Base-by-base conservation (phyloP, 2,113 vertebrate genomes). In the Apus apus region DNA sequence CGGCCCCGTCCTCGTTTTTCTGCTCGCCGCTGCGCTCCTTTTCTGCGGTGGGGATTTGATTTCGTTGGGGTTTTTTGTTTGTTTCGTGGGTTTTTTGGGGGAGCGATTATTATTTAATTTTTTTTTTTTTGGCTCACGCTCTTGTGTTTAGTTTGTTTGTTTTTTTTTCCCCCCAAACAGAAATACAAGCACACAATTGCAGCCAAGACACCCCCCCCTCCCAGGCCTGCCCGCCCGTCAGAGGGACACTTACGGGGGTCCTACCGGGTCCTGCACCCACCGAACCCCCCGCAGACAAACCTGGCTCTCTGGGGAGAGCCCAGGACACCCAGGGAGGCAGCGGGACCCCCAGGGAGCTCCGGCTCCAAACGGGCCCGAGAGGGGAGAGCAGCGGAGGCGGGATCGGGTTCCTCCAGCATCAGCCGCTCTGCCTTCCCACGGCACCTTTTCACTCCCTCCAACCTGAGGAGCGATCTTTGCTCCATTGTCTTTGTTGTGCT, bases 11-110 rank as follows among this genome's bases (percentile, higher is more conserved):
- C 87, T 99, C 99, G 62, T 98, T 97, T 74, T 99, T 98, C 79
- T 98, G 98, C 22, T 98, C 98, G 1, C 97, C 97, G 56, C 97
- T 98, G 66, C 98, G 97, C 77, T 99, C 99, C 90, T 99, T 99
- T 54, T 99, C 99, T 99, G 72, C 85, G 86, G 91, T 34, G 67
- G 92, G 85, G 27, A 29, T 45, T 26, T 13, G 32, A 30, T 3
- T 8, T 16, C 13, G 27, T 34, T 74, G 11, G 13, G 25, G 15
- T n/a, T 13, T 15, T 9, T 5, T 20, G 53, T 43, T 15, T 43
- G 18, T 50, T 50, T 21, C 21, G 48, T 23, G 48, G 18, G 46
- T 19, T 48, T 48, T 43, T 40, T 9, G 40, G 40, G 13, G 13
- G 40, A n/a, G 38, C 8, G 8, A 38, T 38, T 38, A 38, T 38